phyloP scores from a whole-genome alignment of 2,113 vertebrate species.

The Phalacrocorax brasilianus region DNA sequence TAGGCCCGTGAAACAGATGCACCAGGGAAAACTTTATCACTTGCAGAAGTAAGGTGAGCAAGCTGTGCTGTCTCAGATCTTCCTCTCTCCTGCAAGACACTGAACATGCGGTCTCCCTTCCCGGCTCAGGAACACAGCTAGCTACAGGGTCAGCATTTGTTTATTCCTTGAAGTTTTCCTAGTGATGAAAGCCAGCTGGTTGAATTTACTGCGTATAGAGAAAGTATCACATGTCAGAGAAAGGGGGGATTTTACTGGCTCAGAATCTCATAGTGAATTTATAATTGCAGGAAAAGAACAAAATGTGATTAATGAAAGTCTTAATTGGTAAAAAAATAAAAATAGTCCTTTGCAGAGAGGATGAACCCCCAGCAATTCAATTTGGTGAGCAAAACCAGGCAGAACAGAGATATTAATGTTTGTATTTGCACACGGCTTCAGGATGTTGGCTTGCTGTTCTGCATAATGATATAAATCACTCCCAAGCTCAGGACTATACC shows the following conservation, averaged over 20 bases:
- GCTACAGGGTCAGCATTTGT: conserved; percentile 21
- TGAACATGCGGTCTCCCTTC: background rate
- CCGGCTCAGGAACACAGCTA: background rate
- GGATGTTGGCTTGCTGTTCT: conserved; percentile 21
- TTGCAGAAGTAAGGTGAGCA: background rate
- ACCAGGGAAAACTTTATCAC: background rate
- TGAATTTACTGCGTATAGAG: conserved; percentile 13
- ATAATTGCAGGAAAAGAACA: conserved; percentile 38
- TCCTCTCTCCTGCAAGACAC: background rate
- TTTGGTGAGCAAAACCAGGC: background rate
- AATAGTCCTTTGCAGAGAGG: background rate
- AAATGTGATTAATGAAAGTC: background rate
- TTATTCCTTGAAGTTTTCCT: conserved; percentile 56
- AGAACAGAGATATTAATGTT: background rate
- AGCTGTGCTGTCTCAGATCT: background rate
- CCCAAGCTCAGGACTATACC: background rate
- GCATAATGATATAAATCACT: background rate
- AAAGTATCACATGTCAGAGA: background rate
- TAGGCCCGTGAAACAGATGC: background rate
- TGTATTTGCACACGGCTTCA: conserved; percentile 38
- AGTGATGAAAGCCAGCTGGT: conserved; percentile 59
- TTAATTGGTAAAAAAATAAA: background rate
- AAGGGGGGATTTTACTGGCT: conserved; percentile 24
- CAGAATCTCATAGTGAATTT: background rate
- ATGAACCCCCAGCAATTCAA: background rate